These are phyloP conservation scores for Rhagonycha fulva DNA, from an alignment of 2,888 invertebrate genomes.

Conservation along the genomic window DNA sequence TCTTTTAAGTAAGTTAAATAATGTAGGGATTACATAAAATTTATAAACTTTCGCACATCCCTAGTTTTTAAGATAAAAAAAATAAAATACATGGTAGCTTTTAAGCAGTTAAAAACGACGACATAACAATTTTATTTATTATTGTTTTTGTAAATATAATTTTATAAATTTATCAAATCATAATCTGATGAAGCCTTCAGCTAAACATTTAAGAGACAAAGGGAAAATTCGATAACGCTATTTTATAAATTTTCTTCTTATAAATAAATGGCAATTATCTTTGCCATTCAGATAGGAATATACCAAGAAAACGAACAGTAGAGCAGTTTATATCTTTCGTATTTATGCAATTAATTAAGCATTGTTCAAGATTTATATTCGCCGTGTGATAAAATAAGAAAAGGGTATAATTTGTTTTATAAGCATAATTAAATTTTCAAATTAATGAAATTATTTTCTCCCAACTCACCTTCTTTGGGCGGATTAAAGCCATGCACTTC, in stretches of 20 bases:
- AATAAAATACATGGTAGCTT: not conserved
- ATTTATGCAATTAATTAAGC: conserved; percentile 17
- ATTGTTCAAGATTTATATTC: conserved; percentile 14
- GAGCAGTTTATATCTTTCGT: conserved; percentile 10
- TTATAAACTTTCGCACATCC: not conserved
- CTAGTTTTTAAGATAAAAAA: not conserved
- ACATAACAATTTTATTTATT: not conserved
- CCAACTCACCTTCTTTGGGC: conserved; percentile 59
- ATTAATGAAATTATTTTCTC: conserved; percentile 5
- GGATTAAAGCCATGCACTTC: conserved; percentile 63
- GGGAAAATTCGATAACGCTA: not conserved
- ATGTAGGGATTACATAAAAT: not conserved
- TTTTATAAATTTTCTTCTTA: not conserved
- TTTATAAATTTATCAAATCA: not conserved
- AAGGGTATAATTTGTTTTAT: conserved; percentile 5
- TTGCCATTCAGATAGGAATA: not conserved
- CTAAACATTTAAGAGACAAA: not conserved
- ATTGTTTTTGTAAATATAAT: not conserved
- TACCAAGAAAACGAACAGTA: conserved; percentile 1
- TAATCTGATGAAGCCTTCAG: not conserved
- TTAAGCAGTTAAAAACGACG: not conserved
- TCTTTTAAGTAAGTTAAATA: not conserved
- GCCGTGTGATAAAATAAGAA: conserved; percentile 6
- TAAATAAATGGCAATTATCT: conserved; percentile 10
- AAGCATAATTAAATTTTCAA: conserved; percentile 12